phyloP scores from a whole-genome alignment of 2,113 vertebrate genomes.

The Rhegmatorhina hoffmannsi region DNA sequence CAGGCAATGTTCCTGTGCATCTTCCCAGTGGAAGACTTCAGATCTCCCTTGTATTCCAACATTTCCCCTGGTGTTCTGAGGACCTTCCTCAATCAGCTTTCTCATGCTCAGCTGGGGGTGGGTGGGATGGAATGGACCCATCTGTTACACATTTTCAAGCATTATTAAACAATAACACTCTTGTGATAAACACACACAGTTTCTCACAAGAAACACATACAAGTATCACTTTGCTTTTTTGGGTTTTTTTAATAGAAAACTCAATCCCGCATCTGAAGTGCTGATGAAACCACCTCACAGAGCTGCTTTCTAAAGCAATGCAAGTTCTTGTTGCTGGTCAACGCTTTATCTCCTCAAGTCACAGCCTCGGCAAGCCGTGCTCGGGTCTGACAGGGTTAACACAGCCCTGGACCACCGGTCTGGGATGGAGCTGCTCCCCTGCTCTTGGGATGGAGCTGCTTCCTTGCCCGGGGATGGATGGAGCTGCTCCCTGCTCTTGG shows the following conservation, averaged over 20 bases:
- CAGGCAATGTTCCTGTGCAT: not conserved
- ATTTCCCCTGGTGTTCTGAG: not conserved
- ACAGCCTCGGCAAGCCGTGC: not conserved
- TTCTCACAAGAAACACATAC: not conserved
- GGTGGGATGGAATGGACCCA: not conserved
- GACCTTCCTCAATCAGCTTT: not conserved
- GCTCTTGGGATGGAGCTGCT: not conserved
- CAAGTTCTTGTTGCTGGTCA: rapidly evolving
- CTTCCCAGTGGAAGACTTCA: rapidly evolving
- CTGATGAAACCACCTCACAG: not conserved
- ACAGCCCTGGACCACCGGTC: rapidly evolving
- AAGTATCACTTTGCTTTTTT: not conserved
- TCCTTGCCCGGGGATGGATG: not conserved
- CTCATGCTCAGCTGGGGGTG: not conserved
- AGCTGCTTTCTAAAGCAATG: not conserved
- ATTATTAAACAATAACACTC: not conserved
- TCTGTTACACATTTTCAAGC: not conserved
- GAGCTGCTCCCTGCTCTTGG: not conserved
- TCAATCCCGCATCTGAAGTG: not conserved
- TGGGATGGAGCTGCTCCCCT: not conserved
- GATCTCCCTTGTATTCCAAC: not conserved
- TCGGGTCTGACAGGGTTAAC: not conserved
- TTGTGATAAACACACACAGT: not conserved
- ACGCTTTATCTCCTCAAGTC: not conserved
- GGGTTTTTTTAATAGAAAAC: not conserved